A percentile compares a stretch with the other conserved stretches of the same genome.
These are phyloP conservation scores for Pollimyrus isidori DNA, from an alignment of 2,113 vertebrate species.

Conservation along the genomic window DNA sequence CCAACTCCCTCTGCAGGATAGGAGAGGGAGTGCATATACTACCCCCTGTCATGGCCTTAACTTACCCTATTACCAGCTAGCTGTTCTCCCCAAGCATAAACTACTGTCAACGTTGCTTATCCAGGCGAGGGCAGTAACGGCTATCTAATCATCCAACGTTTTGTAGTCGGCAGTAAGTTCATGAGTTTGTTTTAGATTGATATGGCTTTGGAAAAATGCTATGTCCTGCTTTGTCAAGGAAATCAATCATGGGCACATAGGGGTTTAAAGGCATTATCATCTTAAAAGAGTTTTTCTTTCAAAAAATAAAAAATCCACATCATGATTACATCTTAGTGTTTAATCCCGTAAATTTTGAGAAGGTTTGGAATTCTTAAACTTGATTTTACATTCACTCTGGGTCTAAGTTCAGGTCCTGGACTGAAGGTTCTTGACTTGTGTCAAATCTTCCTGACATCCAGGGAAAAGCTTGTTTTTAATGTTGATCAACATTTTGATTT, in stretches of 20 bases:
- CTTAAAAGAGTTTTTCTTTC: neutral
- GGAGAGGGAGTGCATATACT: neutral
- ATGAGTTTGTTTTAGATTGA: neutral
- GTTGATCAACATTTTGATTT: neutral
- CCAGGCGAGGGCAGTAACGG: neutral
- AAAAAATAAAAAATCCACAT: neutral
- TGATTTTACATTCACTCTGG: neutral
- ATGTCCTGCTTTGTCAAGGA: neutral
- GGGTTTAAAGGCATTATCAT: neutral
- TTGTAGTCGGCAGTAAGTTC: neutral
- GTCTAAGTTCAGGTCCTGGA: neutral
- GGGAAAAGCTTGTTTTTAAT: neutral
- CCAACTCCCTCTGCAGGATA: neutral
- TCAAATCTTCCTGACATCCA: neutral
- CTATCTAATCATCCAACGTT: neutral
- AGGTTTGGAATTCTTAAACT: neutral
- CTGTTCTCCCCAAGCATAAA: neutral
- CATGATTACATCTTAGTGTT: neutral
- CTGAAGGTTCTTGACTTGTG: neutral
- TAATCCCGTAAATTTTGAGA: neutral
- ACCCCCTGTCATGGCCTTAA: neutral
- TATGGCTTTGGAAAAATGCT: neutral
- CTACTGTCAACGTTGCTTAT: neutral
- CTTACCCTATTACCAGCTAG: neutral
- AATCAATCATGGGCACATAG: neutral